These are phyloP conservation scores for Thomomys bottae DNA, from an alignment of 2,113 vertebrate genomes.

Conservation along the genomic window DNA sequence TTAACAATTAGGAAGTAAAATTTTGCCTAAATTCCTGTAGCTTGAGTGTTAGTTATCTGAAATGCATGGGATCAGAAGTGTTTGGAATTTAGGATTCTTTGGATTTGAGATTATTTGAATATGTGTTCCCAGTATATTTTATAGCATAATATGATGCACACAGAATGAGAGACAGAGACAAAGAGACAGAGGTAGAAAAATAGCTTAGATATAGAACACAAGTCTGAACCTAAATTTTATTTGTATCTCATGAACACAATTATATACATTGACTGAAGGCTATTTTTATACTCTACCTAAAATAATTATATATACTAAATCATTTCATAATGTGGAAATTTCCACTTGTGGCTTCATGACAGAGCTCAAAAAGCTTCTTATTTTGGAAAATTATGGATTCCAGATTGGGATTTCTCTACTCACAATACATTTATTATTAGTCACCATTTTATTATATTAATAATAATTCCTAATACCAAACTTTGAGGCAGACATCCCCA, in stretches of 20 bases:
- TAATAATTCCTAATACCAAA: background rate
- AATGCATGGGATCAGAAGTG: background rate
- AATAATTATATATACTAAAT: background rate
- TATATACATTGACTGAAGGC: background rate
- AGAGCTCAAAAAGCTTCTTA: background rate
- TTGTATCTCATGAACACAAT: background rate
- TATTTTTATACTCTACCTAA: background rate
- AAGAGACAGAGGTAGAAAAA: too few species aligned
- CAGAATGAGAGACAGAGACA: too few species aligned
- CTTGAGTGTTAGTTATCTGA: background rate
- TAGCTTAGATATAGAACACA: background rate
- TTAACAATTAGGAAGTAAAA: slow-evolving; percentile 24
- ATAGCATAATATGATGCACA: background rate
- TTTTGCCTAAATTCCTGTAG: slow-evolving; percentile 24
- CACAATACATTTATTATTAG: background rate
- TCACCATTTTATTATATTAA: background rate
- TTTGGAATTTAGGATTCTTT: background rate
- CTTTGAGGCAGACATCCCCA: background rate
- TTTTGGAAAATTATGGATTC: background rate
- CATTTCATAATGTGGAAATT: background rate
- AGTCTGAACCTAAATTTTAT: background rate
- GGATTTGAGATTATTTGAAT: background rate
- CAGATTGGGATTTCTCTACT: background rate
- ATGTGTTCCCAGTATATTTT: background rate
- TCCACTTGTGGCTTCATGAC: background rate